Evolutionary conservation across 2,888 invertebrate genomes (phyloP).

Genomic region (Dryobota labecula): DNA sequence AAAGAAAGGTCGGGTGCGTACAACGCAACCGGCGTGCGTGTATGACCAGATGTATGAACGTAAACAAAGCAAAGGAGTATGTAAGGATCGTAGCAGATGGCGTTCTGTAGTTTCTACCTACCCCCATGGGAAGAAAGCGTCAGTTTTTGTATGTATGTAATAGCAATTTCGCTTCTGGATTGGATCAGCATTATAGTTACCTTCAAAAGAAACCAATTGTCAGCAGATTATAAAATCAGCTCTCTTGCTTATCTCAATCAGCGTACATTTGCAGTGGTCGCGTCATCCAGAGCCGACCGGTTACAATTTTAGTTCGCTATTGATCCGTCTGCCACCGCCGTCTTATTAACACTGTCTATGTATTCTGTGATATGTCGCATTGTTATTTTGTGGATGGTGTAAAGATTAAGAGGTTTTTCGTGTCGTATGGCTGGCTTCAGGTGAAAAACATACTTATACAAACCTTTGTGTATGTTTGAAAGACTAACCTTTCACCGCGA

Average conservation of each 20-base stretch:
- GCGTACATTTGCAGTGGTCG: neutral
- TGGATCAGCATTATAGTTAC: neutral
- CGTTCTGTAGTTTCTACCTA: no score
- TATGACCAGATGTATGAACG: no score
- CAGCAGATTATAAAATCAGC: neutral
- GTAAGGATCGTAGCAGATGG: no score
- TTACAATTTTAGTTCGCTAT: conserved; percentile 71
- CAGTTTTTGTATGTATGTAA: no score
- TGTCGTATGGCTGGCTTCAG: neutral
- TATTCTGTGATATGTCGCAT: neutral
- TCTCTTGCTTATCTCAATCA: conserved; percentile 7
- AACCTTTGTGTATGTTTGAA: no score
- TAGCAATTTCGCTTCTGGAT: no score
- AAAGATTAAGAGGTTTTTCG: neutral
- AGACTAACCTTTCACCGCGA: no score
- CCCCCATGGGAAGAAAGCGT: no score
- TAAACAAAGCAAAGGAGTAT: no score
- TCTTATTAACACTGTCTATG: conserved; percentile 23
- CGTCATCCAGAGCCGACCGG: neutral
- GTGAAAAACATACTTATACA: no score
- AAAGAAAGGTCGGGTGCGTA: no score
- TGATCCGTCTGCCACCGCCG: conserved; percentile 64
- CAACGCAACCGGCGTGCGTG: no score
- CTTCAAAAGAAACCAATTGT: neutral
- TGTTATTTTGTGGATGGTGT: neutral